These are phyloP conservation scores for Lytechinus variegatus DNA, from an alignment of 35 echinoderm and acorn worm species.

Conservation along the genomic window DNA sequence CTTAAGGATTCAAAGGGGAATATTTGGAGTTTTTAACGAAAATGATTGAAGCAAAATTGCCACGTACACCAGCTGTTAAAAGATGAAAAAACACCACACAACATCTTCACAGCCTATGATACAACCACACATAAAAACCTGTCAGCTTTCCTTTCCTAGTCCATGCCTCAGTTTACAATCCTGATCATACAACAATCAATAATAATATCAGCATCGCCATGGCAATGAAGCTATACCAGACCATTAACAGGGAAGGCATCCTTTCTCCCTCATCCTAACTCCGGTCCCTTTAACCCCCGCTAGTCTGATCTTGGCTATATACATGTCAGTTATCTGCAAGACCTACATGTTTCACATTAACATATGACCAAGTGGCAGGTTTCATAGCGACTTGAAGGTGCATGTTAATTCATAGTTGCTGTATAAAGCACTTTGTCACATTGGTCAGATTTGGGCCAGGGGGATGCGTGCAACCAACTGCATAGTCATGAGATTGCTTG, in stretches of 20 bases:
- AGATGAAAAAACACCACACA: background rate
- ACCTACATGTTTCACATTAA: background rate
- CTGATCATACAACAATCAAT: background rate
- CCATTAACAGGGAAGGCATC: background rate
- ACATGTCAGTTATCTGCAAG: background rate
- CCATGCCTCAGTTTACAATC: background rate
- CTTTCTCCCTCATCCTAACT: background rate
- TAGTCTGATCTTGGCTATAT: background rate
- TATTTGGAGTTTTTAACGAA: too few species aligned
- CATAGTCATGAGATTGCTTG: too few species aligned
- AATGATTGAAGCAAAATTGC: too few species aligned
- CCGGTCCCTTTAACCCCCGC: background rate
- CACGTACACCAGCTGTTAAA: too few species aligned
- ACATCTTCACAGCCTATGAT: background rate
- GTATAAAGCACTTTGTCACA: too few species aligned
- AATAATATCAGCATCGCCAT: background rate
- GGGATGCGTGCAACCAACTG: too few species aligned
- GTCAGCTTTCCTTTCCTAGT: background rate
- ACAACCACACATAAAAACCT: background rate
- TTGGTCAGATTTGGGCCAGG: too few species aligned
- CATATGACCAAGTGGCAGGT: background rate
- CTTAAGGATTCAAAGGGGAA: too few species aligned
- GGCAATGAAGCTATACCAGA: background rate
- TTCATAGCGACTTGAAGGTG: too few species aligned
- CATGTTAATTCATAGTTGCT: too few species aligned